These are phyloP conservation scores for Ciconia boyciana DNA, from an alignment of 2,113 vertebrate genomes.

Conservation along the genomic window DNA sequence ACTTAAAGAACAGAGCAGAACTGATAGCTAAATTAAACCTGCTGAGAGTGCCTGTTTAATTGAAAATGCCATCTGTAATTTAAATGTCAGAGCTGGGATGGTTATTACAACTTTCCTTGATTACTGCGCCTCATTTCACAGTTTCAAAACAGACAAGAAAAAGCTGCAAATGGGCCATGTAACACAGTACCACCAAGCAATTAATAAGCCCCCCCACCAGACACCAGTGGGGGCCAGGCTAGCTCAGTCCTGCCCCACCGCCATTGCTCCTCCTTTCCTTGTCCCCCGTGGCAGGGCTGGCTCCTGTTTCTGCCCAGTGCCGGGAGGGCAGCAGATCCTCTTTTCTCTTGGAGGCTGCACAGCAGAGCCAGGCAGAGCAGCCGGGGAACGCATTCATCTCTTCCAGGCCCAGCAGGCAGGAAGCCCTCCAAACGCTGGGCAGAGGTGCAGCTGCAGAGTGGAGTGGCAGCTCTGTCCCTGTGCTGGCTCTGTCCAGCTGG, in stretches of 20 bases:
- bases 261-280: neutral
- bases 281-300: neutral
- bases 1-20: slow-evolving; percentile 77
- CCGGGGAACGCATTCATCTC: neutral
- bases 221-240: neutral
- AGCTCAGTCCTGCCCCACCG: neutral
- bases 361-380: neutral
- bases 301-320: neutral
- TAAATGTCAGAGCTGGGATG: slow-evolving; percentile 72
- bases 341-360: neutral
- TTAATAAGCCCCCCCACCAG: neutral
- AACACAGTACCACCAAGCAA: neutral
- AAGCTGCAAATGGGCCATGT: slow-evolving; percentile 59
- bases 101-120: slow-evolving; percentile 66
- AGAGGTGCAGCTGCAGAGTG: neutral
- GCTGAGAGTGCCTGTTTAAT: slow-evolving; percentile 73
- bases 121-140: slow-evolving; percentile 69
- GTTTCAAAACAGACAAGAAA: slow-evolving; percentile 71
- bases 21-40: slow-evolving; percentile 76
- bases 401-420: neutral
- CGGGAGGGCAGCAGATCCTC: neutral
- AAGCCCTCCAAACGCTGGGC: neutral
- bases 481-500: neutral
- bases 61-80: slow-evolving; percentile 81
- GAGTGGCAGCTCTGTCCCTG: neutral